Percentiles rank a stretch among this genome's conserved stretches.
Evolutionary conservation across 2,113 vertebrate genomes (phyloP).

Genomic region (Entosphenus tridentatus): DNA sequence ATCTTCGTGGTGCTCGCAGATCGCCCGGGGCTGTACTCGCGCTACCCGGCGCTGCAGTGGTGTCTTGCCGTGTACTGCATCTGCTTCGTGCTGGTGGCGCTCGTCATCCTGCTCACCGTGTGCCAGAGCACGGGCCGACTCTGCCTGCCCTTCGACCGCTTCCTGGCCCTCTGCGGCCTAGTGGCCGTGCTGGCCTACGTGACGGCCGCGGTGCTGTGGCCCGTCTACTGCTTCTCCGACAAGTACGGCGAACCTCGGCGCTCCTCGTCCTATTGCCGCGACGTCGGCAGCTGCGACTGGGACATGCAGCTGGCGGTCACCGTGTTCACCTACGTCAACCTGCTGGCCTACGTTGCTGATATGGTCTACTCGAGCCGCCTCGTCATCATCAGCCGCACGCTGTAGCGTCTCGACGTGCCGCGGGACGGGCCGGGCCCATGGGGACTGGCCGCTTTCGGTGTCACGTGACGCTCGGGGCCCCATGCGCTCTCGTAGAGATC

Average conservation of each 20-base stretch:
- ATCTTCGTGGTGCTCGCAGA: slow-evolving; percentile 43
- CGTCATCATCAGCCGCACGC: slow-evolving; percentile 26
- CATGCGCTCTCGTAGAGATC: too few relatives aligned
- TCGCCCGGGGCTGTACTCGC: slow-evolving; percentile 21
- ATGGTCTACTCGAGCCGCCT: slow-evolving; percentile 44
- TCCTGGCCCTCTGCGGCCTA: slow-evolving; percentile 39
- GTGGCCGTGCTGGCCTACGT: slow-evolving; percentile 42
- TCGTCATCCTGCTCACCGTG: slow-evolving; percentile 43
- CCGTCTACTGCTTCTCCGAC: slow-evolving; percentile 40
- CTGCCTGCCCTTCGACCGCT: slow-evolving; percentile 41
- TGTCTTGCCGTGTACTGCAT: slow-evolving; percentile 56
- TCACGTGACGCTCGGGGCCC: too few relatives aligned
- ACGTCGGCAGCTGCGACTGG: slow-evolving; percentile 18
- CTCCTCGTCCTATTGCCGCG: fast-evolving
- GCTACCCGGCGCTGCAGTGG: slow-evolving; percentile 24
- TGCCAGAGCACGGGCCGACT: slow-evolving; percentile 45
- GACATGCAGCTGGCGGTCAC: slow-evolving; percentile 37
- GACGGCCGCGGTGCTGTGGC: slow-evolving; percentile 46
- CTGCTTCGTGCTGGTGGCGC: slow-evolving; percentile 51
- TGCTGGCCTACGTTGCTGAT: slow-evolving; percentile 47
- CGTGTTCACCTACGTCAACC: slow-evolving; percentile 40
- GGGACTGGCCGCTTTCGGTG: too few relatives aligned
- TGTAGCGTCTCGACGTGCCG: too few relatives aligned
- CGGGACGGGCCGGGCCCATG: too few relatives aligned
- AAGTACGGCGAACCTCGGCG: slow-evolving; percentile 13